These are phyloP conservation scores for Meloidogyne exigua DNA, from an alignment of 1,140 invertebrate genomes.

Conservation along the genomic window DNA sequence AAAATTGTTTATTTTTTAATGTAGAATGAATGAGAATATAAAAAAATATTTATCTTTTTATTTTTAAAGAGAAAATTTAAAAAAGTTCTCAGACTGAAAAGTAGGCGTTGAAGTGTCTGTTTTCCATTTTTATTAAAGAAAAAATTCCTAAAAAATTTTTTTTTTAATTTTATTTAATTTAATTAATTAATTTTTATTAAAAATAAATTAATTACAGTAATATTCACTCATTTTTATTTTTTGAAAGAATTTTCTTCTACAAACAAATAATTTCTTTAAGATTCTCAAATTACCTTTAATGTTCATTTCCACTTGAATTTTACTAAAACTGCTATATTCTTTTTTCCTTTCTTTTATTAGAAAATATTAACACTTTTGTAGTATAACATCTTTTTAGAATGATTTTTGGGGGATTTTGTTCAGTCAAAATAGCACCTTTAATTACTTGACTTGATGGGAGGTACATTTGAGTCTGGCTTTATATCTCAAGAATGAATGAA, in stretches of 20 bases:
- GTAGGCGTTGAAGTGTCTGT: no score
- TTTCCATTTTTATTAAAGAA: no score
- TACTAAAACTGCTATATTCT: not conserved
- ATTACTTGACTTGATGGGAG: not conserved
- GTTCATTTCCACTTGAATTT: not conserved
- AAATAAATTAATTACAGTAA: not conserved
- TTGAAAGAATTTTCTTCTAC: not conserved
- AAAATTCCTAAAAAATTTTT: no score
- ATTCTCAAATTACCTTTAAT: not conserved
- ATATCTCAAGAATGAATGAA: not conserved
- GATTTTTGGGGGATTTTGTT: not conserved
- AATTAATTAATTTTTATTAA: no score
- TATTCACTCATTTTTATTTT: not conserved
- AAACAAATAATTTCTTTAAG: not conserved
- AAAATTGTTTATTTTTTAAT: not conserved
- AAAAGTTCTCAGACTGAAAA: no score
- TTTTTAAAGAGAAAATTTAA: no score
- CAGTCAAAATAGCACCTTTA: not conserved
- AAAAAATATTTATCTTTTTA: no score
- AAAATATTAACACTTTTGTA: not conserved
- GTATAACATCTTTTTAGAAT: not conserved
- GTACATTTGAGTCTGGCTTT: not conserved
- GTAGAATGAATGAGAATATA: not conserved
- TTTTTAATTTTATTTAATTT: no score
- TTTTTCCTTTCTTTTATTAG: not conserved